Conservation (phyloP, 2,888 invertebrate genomes). For the Clistopyga incitator region DNA sequence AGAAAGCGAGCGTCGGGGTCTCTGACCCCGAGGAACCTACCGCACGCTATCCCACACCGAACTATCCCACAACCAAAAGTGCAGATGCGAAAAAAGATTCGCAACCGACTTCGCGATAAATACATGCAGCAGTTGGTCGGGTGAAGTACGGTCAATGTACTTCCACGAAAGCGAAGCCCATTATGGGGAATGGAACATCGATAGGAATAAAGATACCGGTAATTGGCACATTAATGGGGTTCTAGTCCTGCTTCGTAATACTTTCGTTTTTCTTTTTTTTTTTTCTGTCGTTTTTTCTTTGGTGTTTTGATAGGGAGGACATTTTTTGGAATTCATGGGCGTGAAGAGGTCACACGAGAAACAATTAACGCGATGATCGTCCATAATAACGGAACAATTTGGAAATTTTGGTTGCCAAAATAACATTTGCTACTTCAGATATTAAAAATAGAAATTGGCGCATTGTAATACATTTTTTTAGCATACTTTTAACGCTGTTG, state of each 20-base stretch:
- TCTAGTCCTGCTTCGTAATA: not conserved
- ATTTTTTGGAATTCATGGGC: too few species aligned
- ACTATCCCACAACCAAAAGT: constrained; percentile 56
- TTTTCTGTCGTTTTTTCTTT: too few species aligned
- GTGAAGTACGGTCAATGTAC: constrained; percentile 19
- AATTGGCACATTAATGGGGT: constrained; percentile 2
- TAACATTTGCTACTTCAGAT: too few species aligned
- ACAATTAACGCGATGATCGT: too few species aligned
- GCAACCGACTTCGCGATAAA: constrained; percentile 45
- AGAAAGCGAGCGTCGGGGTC: constrained; percentile 62
- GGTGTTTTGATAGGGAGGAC: not conserved
- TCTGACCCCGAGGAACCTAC: constrained; percentile 65
- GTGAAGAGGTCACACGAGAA: too few species aligned
- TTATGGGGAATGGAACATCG: constrained; percentile 20
- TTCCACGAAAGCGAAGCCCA: constrained; percentile 1
- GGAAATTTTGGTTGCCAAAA: too few species aligned
- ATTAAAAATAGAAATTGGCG: too few species aligned
- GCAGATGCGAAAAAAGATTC: constrained; percentile 60
- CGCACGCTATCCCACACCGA: constrained; percentile 55
- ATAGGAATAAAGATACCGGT: not conserved
- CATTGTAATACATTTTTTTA: too few species aligned
- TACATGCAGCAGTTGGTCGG: constrained; percentile 13
- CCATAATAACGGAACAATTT: too few species aligned
- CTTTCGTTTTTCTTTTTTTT: not conserved
- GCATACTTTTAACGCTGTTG: too few species aligned